Evolutionary conservation across 2,797 vertebrate species (phyloP), one percentile per base, ranked within the genome.

Genomic region (Lophius americanus): DNA sequence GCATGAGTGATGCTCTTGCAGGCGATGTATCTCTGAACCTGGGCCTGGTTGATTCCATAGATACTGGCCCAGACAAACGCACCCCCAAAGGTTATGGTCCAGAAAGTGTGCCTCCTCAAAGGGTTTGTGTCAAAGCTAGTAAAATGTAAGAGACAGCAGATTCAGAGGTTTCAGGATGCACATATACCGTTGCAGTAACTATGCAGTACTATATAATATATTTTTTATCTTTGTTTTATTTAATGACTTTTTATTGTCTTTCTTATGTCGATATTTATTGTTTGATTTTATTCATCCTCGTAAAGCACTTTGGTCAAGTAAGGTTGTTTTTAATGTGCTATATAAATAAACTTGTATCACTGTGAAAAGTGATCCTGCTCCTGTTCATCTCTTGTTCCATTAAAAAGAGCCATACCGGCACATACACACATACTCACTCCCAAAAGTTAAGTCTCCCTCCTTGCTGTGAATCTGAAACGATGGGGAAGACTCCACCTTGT

Each of bases 11-110:
- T 88, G 79, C 38, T 96, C 91, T 95, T 98, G 92, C 98, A 99
- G 58, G 97, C 94, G 77, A 97, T 95, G 78, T 97, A 99, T 93
- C 98, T 93, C 86, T 98, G 97, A 72, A 99, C 96, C 89, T 98
- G 97, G 55, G 96, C 93, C 73, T 98, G 97, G 86, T 97, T 98
- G 83, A 96, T 79, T 1, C 96, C 96, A 0, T 98, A 99, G 65
- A 98, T 89, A 39, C 93, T 78, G 60, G 92, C 85, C 97, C 97
- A 98, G 0, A 95, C 89, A 73, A 97, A 98, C 9, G 95, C 90
- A 32, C 96, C 96, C 38, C 97, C 98, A 9, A 97, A 62, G 32
- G 93, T 35, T 60, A 98, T 86, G 0, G 97, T 98, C 97, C 98
- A 99, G 88, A 99, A 98, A 0, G 96, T 98, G 76, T 98, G 95